Evolutionary conservation across 2,797 vertebrate species (phyloP), one percentile per base, ranked within the genome.

Genomic region (Lates japonicus): DNA sequence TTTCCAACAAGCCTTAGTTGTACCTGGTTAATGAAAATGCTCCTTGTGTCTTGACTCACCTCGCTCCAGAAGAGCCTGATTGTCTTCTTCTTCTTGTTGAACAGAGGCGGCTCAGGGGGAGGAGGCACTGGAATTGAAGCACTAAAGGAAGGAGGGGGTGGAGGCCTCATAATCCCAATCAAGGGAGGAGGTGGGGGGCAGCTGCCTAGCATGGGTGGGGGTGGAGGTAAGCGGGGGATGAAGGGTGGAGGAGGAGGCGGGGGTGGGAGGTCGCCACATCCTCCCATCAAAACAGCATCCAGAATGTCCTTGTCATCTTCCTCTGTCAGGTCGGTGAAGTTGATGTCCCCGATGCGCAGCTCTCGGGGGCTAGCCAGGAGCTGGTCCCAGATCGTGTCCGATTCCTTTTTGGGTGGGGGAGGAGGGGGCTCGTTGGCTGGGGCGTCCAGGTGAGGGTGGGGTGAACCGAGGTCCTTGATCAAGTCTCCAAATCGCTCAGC

Each of bases 1-100:
- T 8, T 33, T 65, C 35, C 0, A 19, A 22, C 55, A 48, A 31
- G 17, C 8, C 54, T 52, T 7, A 64, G 1, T 0, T 63, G 7
- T 25, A 20, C 12, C 16, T 48, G n/a, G 42, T 10, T 19, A 12
- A 39, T 12, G 25, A 14, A n/a, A 42, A 42, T 25, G 19, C 20
- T 52, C 0, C 1, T 10, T 25, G 3, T 35, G 11, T 51, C 39
- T 41, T 12, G 7, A 70, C 89, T 72, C 60, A 94, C 97, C 92
- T 99, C 98, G 0, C 97, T 99, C 98, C 98, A 99, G 93, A 99
- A 99, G 2, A 99, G 95, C 85, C 98, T 95, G 81, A 99, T 98
- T 11, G 98, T 99, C 94, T 99, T 99, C 96, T 97, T 99, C 94
- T 97, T 99, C 93, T 99, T 99, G 85, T 96, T 95, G 88, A 98